Evolutionary conservation across 2,113 vertebrate species (phyloP).

Genomic region (Trichomycterus rosablanca): DNA sequence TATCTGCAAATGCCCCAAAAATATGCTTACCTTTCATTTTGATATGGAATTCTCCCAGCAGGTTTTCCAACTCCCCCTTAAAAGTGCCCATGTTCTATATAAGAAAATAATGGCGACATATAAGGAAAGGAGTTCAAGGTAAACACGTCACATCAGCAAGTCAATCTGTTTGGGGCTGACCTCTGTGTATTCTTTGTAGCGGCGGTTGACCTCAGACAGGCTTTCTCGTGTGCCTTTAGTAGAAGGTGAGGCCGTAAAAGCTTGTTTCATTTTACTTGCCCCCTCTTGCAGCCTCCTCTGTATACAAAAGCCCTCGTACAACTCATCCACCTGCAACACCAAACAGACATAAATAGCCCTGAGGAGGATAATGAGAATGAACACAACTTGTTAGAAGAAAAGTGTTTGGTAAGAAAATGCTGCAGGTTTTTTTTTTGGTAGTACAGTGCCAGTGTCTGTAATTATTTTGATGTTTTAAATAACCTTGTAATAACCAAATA

Average conservation of each 20-base stretch:
- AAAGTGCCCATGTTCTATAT: constrained; percentile 90
- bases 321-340: constrained; percentile 83
- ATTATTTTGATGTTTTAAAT: too few relatives aligned
- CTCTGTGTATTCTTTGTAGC: constrained; percentile 93
- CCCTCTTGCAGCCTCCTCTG: constrained; percentile 91
- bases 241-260: constrained; percentile 87
- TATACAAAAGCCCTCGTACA: constrained; percentile 96
- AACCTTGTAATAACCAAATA: too few relatives aligned
- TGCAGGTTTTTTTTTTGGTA: too few relatives aligned
- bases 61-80: constrained; percentile 87
- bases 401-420: too few relatives aligned
- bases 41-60: constrained; percentile 94
- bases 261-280: constrained; percentile 95
- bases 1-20: too few relatives aligned
- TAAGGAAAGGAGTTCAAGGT: not conserved
- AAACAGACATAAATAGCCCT: constrained; percentile 11
- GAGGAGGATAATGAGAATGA: too few relatives aligned
- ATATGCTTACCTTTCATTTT: constrained; percentile 93
- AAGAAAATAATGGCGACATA: too few relatives aligned
- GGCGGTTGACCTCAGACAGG: constrained; percentile 84
- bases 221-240: constrained; percentile 92
- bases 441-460: too few relatives aligned
- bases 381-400: too few relatives aligned
- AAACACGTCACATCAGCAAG: not conserved
- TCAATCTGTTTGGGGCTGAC: constrained; percentile 54